Percentiles rank a stretch among this genome's conserved stretches.
These are phyloP conservation scores for Folsomia manolachei DNA, from an alignment of 2,888 invertebrate species.

Conservation along the genomic window DNA sequence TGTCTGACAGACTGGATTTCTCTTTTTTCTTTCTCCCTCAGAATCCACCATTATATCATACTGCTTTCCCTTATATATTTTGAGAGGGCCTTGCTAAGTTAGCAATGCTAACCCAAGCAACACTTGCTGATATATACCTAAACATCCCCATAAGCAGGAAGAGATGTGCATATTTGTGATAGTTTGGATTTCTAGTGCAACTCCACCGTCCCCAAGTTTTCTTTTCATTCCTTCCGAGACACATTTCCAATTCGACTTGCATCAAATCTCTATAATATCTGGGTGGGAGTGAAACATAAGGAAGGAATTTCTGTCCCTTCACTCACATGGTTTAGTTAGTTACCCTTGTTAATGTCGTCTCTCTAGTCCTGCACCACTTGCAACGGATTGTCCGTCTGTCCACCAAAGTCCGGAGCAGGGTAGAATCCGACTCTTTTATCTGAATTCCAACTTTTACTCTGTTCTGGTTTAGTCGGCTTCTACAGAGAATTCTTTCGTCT, in stretches of 20 bases:
- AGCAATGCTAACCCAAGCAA: too few species aligned
- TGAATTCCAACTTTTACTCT: neutral
- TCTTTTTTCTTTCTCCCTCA: neutral
- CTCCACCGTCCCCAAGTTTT: too few species aligned
- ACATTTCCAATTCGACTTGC: neutral
- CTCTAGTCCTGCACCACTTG: neutral
- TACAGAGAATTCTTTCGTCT: neutral
- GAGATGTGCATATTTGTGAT: too few species aligned
- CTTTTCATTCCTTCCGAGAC: neutral
- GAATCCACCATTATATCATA: too few species aligned
- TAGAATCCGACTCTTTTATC: neutral
- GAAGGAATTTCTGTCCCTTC: neutral
- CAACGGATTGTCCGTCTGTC: neutral
- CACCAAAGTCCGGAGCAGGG: neutral
- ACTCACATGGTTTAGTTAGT: neutral
- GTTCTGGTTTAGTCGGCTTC: neutral
- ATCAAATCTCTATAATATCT: neutral
- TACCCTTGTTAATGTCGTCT: neutral
- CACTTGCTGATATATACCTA: too few species aligned
- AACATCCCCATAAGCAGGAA: too few species aligned
- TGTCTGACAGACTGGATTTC: neutral
- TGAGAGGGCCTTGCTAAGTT: too few species aligned
- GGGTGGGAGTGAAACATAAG: neutral
- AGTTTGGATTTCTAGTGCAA: too few species aligned
- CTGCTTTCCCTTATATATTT: too few species aligned